Evolutionary conservation across 2,888 invertebrate genomes (phyloP), one percentile per base, ranked within the genome.

Genomic region (Plusia festucae): DNA sequence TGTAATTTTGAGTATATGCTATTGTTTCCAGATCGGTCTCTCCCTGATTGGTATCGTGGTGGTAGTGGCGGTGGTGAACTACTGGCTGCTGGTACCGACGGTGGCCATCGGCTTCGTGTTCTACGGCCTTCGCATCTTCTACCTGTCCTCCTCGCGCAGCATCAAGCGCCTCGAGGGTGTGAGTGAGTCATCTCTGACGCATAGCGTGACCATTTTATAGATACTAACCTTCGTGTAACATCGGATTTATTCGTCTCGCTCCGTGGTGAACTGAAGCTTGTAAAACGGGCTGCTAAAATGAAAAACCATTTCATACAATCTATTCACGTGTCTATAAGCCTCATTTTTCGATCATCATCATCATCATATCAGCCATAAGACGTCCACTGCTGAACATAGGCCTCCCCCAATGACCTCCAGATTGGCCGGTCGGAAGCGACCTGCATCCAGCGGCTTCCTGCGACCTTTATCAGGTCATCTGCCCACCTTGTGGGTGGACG

Each of bases 161-260:
- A 96, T 99, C 71, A 99, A 97, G 89, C 96, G 97, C 81, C 94
- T 97, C 88, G 97, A 97, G 95, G 97, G 97, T 90, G 96, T 97
- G 88, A 97, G 97, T 97, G 94, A 96, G 97, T 97, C 90, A 93
- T 90, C 92, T 88, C 84, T 87, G 84, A 86, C 85, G 84, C 87
- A 77, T 62, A 61, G 62, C 80, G 78, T 75, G 80, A 76, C 70
- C 58, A 74, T 76, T 80, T 73, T 66, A 72, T 76, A 70, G 18
- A 66, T 53, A 73, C 62, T 76, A 72, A 76, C 77, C 59, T 9
- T 55, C 32, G 27, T 22, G 11, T 16, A 51, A 76, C 49, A 60
- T 65, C 44, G 52, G 58, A 20, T 30, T 16, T 6, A 27, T n/a
- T 20, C 34, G 20, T 6, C 8, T n/a, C 2, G 15, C 3, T 52